Base-by-base conservation (phyloP, 2,113 vertebrate species). In the Phylloscopus whistleri region DNA sequence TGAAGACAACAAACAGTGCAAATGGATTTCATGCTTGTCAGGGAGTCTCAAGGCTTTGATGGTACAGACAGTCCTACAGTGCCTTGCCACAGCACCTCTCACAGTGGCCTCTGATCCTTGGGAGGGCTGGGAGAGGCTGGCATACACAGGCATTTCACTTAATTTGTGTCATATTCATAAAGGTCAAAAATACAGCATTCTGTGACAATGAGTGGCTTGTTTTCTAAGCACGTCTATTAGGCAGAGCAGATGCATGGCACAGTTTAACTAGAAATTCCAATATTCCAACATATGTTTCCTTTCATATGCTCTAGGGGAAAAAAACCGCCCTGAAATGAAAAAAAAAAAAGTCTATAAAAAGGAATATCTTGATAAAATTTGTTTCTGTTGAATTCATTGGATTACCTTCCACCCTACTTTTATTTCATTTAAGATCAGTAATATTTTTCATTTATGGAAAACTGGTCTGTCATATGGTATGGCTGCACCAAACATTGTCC, bases 21-120 rank as follows among this genome's bases (percentile, higher is more conserved):
- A 90, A 78, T 49, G 73, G 69, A 93, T 96, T 91, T 88, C 59
- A 51, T 35, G 59, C 51, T 66, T 87, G 75, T 94, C 79, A 37
- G 55, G 41, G 85, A 70, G 53, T 60, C 62, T 35, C 24, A 62
- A 43, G 52, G 66, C 67, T 84, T 64, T 91, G 81, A 31, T 75
- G 78, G 66, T 75, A 60, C 63, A 56, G 87, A 53, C 27, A 5
- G 70, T 58, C 63, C 55, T 58, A 16, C 49, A 55, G 59, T 6
- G 5, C 70, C 0, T 66, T 93, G 77, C 89, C 88, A 53, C 49
- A 94, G 81, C 69, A 69, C 62, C 78, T 91, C 66, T 78, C 87
- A 41, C 77, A 56, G 78, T 30, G 87, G 66, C 49, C 51, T 84
- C 56, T 66, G 11, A 43, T 77, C 76, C 69, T 72, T 39, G 46